These are phyloP conservation scores for Nomada fabriciana DNA, from an alignment of 2,888 invertebrate genomes.

Conservation along the genomic window DNA sequence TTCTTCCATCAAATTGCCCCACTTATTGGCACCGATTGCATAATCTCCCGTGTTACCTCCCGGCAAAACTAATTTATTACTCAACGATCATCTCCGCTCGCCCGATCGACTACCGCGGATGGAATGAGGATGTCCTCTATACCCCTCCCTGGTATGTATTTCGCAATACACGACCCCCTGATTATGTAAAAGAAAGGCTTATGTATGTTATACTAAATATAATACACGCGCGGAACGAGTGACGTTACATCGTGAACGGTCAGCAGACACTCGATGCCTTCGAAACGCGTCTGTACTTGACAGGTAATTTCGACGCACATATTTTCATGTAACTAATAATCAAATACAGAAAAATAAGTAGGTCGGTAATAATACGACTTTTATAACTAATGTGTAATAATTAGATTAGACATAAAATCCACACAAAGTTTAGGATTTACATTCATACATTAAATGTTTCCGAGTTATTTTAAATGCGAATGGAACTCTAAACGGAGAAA, in stretches of 20 bases:
- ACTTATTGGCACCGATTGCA: slow-evolving; percentile 71
- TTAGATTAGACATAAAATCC: too few relatives aligned
- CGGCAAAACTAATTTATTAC: slow-evolving; percentile 82
- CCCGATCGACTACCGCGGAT: slow-evolving; percentile 71
- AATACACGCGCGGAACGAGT: neutral
- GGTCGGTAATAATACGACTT: neutral
- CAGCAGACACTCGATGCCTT: neutral
- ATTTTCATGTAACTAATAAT: slow-evolving; percentile 13
- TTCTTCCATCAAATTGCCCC: slow-evolving; percentile 61
- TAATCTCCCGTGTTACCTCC: slow-evolving; percentile 77
- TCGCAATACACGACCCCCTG: slow-evolving; percentile 51
- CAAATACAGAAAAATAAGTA: neutral
- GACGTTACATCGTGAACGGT: slow-evolving; percentile 6
- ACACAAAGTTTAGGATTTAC: too few relatives aligned
- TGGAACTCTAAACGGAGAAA: too few relatives aligned
- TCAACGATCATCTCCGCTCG: slow-evolving; percentile 82
- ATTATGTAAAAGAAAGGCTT: slow-evolving; percentile 52
- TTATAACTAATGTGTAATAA: neutral
- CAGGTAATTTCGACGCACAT: slow-evolving; percentile 8
- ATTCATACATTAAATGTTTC: too few relatives aligned
- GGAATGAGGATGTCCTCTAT: slow-evolving; percentile 83
- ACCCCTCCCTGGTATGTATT: slow-evolving; percentile 49
- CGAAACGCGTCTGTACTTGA: slow-evolving; percentile 1
- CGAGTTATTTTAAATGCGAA: neutral
- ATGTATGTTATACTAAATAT: slow-evolving; percentile 3